phyloP scores from a whole-genome alignment of 2,113 vertebrate species.

The Pluvianellus socialis region DNA sequence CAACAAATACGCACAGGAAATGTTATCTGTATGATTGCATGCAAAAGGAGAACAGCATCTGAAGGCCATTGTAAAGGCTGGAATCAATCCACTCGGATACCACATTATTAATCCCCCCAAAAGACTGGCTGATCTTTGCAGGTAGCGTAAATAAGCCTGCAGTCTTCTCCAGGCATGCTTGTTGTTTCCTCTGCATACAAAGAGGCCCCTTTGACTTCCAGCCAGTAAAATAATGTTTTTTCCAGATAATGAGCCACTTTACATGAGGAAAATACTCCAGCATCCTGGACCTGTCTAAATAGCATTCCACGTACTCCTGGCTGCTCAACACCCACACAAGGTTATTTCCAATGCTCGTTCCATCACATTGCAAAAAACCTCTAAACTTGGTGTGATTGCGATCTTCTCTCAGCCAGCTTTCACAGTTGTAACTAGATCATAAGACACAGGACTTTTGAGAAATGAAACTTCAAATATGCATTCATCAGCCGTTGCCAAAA shows the following conservation, averaged over 20 bases:
- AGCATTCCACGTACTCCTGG: conserved; percentile 34
- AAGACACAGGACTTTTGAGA: conserved; percentile 33
- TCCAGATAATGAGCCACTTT: conserved; percentile 57
- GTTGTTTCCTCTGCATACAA: conserved; percentile 24
- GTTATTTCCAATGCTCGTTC: conserved; percentile 45
- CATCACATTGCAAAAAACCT: not conserved
- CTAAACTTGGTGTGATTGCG: not conserved
- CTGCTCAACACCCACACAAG: conserved; percentile 30
- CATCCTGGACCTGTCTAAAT: conserved; percentile 40
- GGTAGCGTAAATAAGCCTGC: conserved; percentile 32
- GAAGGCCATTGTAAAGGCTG: not conserved
- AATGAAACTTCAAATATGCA: conserved; percentile 13
- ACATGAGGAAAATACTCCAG: conserved; percentile 30
- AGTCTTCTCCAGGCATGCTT: not conserved
- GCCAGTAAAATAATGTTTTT: conserved; percentile 58
- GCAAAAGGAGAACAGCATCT: not conserved
- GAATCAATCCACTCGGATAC: not conserved
- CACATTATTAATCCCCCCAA: not conserved
- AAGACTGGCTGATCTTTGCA: conserved; percentile 10
- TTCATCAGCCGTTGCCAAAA: conserved; percentile 46
- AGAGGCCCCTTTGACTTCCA: conserved; percentile 55
- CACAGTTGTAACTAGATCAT: conserved; percentile 31
- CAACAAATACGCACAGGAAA: not conserved
- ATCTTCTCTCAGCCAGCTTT: conserved; percentile 29
- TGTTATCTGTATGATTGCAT: not conserved